Conservation (phyloP, 2,113 vertebrate genomes). For the Suncus etruscus region DNA sequence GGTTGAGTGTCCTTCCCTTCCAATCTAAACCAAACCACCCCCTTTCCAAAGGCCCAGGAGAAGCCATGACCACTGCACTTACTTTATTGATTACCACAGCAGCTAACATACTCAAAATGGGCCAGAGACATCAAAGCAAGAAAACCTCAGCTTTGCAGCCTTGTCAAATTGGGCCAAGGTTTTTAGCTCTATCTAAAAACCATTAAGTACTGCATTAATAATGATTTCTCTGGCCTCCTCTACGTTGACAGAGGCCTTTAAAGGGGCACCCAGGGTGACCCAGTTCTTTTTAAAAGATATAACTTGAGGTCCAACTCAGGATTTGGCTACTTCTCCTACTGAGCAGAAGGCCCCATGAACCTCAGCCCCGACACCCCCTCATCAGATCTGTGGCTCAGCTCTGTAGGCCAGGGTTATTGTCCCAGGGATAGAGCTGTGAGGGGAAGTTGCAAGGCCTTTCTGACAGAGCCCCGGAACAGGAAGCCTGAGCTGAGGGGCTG, state of each 20-base stretch:
- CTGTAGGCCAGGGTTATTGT: too few relatives aligned
- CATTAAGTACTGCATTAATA: not conserved
- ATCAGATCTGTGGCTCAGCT: too few relatives aligned
- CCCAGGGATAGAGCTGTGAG: too few relatives aligned
- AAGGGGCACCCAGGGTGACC: slow-evolving; percentile 30
- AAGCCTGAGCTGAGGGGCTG: not conserved
- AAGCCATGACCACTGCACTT: not conserved
- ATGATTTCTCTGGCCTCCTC: slow-evolving; percentile 19
- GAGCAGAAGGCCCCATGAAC: fast-evolving
- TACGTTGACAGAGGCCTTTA: slow-evolving; percentile 43
- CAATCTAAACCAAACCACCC: not conserved
- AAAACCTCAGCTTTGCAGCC: not conserved
- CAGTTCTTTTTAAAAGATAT: slow-evolving; percentile 41
- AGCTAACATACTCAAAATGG: not conserved
- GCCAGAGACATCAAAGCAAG: slow-evolving; percentile 49
- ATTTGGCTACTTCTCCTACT: not conserved
- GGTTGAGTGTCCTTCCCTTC: not conserved
- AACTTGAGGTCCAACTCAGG: not conserved
- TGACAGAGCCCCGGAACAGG: too few relatives aligned
- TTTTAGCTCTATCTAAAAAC: slow-evolving; percentile 43
- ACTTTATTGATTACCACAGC: slow-evolving; percentile 16
- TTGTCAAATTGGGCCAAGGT: slow-evolving; percentile 48
- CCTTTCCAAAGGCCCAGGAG: slow-evolving; percentile 24
- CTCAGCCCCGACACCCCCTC: too few relatives aligned
- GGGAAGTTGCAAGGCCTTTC: too few relatives aligned